Base-by-base conservation (phyloP, 2,888 invertebrate species). In the Agriopis aurantiaria region DNA sequence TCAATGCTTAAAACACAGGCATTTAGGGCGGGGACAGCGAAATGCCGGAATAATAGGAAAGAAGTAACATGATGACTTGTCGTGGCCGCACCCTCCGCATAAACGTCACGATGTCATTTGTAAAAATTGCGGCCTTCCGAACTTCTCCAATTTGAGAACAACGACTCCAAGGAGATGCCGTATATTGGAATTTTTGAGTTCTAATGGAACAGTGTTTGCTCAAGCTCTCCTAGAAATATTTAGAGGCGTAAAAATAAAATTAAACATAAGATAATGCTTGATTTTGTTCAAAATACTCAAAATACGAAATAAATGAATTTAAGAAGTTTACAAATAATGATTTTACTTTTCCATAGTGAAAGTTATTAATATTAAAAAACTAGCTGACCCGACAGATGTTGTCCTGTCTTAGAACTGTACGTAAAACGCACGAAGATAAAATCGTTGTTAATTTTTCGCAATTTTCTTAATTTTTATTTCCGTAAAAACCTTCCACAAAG, bases 21-120 rank as follows among this genome's bases (percentile, higher is more conserved):
- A 88, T 89, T 89, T 85, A 88, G 84, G 86, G 83, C 77, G 72
- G 82, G 79, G 84, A 87, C 82, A 82, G 83, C 81, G 84, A 86
- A 86, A 90, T 84, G 85, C 80, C 82, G 84, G 85, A 93, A 93
- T 92, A 91, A 93, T 91, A 91, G 90, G 90, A 90, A 91, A 90
- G 90, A 91, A 92, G 93, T 90, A 93, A 93, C 92, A 91, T 91
- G 92, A 93, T 94, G 94, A 93, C 91, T 93, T 92, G 92, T 92
- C 89, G 90, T 83, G 88, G 86, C 85, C 91, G 91, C 91, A 86
- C 92, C 92, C 92, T 89, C 87, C 87, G 91, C 89, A 91, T 92
- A 93, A 92, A 92, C 92, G 93, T 92, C 93, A 90, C 92, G 88
- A 92, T 92, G 93, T 93, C 93, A 94, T 94, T 94, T 94, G 93